Conservation (phyloP, 2,888 invertebrate genomes). For the Fragum whitleyi region DNA sequence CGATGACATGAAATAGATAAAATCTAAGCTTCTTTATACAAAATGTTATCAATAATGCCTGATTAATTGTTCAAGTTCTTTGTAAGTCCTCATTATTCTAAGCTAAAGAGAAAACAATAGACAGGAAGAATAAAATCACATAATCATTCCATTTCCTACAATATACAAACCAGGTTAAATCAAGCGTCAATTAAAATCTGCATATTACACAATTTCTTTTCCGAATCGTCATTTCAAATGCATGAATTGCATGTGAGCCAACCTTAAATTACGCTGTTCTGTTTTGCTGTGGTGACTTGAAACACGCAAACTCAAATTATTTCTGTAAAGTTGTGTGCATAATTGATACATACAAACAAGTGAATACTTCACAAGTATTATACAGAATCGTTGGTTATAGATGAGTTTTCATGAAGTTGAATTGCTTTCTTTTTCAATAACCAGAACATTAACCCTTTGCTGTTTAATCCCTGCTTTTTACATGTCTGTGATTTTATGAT, state of each 20-base stretch:
- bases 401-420: too few relatives aligned
- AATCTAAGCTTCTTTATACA: too few relatives aligned
- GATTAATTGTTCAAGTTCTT: too few relatives aligned
- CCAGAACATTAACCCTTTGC: too few relatives aligned
- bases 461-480: too few relatives aligned
- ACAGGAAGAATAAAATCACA: neutral
- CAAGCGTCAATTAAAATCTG: conserved; percentile 8
- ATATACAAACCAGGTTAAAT: conserved; percentile 6
- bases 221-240: conserved; percentile 2
- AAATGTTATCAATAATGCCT: too few relatives aligned
- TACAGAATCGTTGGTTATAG: too few relatives aligned
- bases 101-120: neutral
- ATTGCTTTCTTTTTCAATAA: too few relatives aligned
- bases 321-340: conserved; percentile 1
- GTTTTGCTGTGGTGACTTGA: neutral
- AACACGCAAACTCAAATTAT: neutral
- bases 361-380: neutral
- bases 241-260: neutral
- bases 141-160: neutral
- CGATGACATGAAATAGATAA: too few relatives aligned
- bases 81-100: too few relatives aligned
- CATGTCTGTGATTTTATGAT: too few relatives aligned
- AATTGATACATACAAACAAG: conserved; percentile 20
- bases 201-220: conserved; percentile 1
- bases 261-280: neutral